Percentiles rank a stretch among this genome's conserved stretches.
phyloP scores from a whole-genome alignment of 2,113 vertebrate species.

The Agapornis roseicollis region DNA sequence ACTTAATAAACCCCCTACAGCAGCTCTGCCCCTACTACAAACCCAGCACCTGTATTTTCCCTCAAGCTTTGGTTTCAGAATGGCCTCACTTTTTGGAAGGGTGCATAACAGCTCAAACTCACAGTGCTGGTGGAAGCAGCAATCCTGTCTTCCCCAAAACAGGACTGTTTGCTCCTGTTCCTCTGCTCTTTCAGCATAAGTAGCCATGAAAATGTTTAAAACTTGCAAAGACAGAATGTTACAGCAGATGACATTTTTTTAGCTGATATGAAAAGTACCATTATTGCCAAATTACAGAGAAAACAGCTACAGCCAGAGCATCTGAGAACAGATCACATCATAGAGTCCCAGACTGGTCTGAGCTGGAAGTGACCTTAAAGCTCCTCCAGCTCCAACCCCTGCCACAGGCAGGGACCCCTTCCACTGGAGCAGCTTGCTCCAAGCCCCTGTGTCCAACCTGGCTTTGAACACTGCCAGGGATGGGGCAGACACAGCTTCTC shows the following conservation, averaged over 20 bases:
- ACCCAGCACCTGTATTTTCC: neutral
- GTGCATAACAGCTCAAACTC: neutral
- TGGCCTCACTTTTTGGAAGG: neutral
- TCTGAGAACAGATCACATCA: neutral
- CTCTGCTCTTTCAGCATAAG: neutral
- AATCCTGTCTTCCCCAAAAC: neutral
- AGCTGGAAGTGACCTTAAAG: neutral
- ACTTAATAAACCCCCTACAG: neutral
- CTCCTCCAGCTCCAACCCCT: neutral
- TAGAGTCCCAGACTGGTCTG: neutral
- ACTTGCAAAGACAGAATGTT: too few relatives aligned
- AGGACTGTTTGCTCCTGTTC: neutral
- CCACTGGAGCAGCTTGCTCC: too few relatives aligned
- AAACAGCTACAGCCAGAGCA: neutral
- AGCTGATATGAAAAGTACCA: neutral
- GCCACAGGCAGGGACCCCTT: neutral
- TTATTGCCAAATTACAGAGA: neutral
- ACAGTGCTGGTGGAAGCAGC: rapidly evolving
- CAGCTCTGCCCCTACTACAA: neutral
- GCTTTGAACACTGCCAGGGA: too few relatives aligned
- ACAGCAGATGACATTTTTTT: rapidly evolving
- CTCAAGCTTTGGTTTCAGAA: neutral
- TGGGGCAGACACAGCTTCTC: neutral
- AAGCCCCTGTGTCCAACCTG: too few relatives aligned
- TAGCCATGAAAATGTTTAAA: rapidly evolving